Base-by-base conservation (phyloP, 2,888 invertebrate genomes). In the Mamestra brassicae region DNA sequence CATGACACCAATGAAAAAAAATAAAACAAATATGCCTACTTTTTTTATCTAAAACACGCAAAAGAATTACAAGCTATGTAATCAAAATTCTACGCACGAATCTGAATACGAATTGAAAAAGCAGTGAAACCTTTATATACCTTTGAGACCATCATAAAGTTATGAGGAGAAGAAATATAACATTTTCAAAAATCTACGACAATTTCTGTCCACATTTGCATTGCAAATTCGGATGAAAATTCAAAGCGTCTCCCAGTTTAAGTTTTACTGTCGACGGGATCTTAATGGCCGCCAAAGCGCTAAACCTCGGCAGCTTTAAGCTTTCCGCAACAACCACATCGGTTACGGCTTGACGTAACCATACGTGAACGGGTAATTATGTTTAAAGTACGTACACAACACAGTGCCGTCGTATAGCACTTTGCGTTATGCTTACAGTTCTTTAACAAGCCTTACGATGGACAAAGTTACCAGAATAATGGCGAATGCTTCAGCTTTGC, bases 321-420 rank as follows among this genome's bases (percentile, higher is more conserved):
- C 87, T 89, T 86, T 85, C 90, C 91, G 89, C 92, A 91, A 91
- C 90, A 92, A 89, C 89, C 90, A 90, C 92, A 93, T 90, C 90
- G 91, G 91, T 91, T 90, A 89, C 90, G 70, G 42, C 61, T 80
- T 73, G 52, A 85, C 71, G 83, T 71, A 68, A 65, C 54, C 73
- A 65, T 71, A 84, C 64, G 71, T 57, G 70, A 76, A 71, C 65
- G 68, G 57, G 76, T 76, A 61, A 77, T 78, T 63, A 64, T 68
- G 62, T 74, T 65, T 80, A 74, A 54, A 80, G 60, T 60, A 55
- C 42, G 60, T 61, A 42, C 45, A 74, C 52, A 58, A 61, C 42
- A 58, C 13, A 79, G 55, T 42, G 13, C 26, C 55, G 50, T 52
- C 61, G 36, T 36, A 26, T 26, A n/a, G 11, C 52, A 11, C 17